phyloP scores from a whole-genome alignment of 2,113 vertebrate genomes.

The Plectropomus leopardus region DNA sequence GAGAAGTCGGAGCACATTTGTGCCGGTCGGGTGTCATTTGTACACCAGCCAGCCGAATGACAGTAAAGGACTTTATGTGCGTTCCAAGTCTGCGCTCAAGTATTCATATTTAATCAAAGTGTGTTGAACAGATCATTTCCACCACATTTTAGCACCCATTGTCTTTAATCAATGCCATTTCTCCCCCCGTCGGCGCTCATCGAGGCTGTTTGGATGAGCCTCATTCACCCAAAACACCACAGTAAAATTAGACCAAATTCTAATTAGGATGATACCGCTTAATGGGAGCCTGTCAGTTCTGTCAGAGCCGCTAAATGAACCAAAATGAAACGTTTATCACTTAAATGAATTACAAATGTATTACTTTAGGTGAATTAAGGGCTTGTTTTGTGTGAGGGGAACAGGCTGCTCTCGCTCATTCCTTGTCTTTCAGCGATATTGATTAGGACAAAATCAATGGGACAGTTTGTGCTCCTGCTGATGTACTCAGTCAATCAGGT shows the following conservation, averaged over 20 bases:
- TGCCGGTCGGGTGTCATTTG: constrained; percentile 3
- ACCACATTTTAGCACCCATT: constrained; percentile 50
- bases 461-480: constrained; percentile 41
- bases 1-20: constrained; percentile 9
- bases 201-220: constrained; percentile 35
- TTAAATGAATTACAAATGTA: constrained; percentile 58
- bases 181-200: constrained; percentile 9
- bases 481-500: constrained; percentile 52
- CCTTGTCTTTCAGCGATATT: constrained; percentile 51
- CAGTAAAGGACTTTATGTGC: constrained; percentile 28
- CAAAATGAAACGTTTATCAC: constrained; percentile 58
- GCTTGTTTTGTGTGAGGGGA: constrained; percentile 35
- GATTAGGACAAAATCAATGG: constrained; percentile 61
- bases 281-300: constrained; percentile 59
- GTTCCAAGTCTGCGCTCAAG: constrained; percentile 4
- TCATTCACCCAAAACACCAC: constrained; percentile 53
- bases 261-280: constrained; percentile 59
- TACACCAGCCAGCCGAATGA: constrained; percentile 11
- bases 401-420: constrained; percentile 18
- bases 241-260: constrained; percentile 52
- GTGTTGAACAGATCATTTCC: constrained; percentile 57
- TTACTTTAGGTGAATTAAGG: constrained; percentile 59
- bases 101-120: constrained; percentile 61
- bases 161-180: constrained; percentile 62
- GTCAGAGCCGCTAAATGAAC: constrained; percentile 59